phyloP scores from a whole-genome alignment of 2,797 vertebrate species.

The Natrix natrix region DNA sequence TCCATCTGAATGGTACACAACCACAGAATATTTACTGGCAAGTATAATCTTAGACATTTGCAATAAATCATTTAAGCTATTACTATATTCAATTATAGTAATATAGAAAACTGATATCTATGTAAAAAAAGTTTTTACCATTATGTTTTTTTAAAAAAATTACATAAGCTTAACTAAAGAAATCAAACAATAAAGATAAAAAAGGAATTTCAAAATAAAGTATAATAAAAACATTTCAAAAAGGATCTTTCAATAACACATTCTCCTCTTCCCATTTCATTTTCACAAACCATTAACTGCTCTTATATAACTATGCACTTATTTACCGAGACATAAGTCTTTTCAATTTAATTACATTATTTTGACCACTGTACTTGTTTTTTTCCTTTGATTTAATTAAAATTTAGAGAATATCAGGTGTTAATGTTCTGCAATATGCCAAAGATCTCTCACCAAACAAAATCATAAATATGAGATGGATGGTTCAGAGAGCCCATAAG shows the following conservation, averaged over 20 bases:
- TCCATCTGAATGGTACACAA: background rate
- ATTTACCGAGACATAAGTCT: background rate
- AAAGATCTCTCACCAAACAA: background rate
- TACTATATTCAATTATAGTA: background rate
- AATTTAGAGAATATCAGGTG: background rate
- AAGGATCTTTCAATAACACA: background rate
- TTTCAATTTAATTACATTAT: background rate
- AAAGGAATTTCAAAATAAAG: background rate
- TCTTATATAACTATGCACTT: background rate
- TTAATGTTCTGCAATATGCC: background rate
- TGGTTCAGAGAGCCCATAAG: background rate
- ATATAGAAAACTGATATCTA: background rate
- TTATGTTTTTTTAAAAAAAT: background rate
- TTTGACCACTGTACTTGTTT: background rate
- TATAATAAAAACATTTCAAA: background rate
- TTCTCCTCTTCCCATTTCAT: background rate
- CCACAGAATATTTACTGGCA: background rate
- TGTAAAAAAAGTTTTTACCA: background rate
- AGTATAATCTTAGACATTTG: background rate
- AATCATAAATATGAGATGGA: accelerated
- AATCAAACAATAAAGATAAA: background rate
- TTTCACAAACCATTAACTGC: background rate
- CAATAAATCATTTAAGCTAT: background rate
- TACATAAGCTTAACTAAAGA: background rate
- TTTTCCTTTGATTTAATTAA: background rate